Base-by-base conservation (phyloP, 2,888 invertebrate species). In the Mythimna pallens region DNA sequence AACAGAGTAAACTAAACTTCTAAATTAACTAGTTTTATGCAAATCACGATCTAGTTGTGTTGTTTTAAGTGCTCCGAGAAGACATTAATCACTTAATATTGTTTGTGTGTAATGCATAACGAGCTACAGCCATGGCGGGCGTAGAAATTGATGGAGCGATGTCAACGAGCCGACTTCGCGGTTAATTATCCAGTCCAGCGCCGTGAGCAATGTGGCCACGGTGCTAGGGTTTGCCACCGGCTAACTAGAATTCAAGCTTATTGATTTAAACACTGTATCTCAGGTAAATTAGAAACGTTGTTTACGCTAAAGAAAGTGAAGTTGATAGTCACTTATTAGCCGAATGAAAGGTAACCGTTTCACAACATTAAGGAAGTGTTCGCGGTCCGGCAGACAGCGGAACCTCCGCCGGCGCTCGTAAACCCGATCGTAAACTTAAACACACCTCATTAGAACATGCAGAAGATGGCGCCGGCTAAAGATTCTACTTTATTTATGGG, bases 11-110 rank as follows among this genome's bases (percentile, higher is more conserved):
- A 93, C 94, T 94, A 79, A 93, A 93, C 94, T 94, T 93, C 89
- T 91, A 90, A 92, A 94, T 94, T 94, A 94, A 93, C 89, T 92
- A 93, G 93, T 94, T 95, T 94, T 92, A 94, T 94, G 95, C 95
- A 95, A 94, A 95, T 95, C 95, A 95, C 89, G 93, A 90, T 93
- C 87, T 89, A 90, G 89, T 90, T 89, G 85, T 91, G 89, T 89
- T 91, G 90, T 91, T 92, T 85, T 92, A 92, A 93, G 93, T 92
- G 92, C 89, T 89, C 87, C 84, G 86, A 89, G 91, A 90, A 92
- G 91, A 90, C 94, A 95, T 95, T 95, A 95, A 95, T 95, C 95
- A 95, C 88, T 88, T 92, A 91, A 95, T 94, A 95, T 94, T 94
- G 95, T 94, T 94, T 93, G 92, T 91, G 89, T 92, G 92, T 92